Evolutionary conservation across 2,797 vertebrate genomes (phyloP).

Genomic region (Orestias chungarensis): DNA sequence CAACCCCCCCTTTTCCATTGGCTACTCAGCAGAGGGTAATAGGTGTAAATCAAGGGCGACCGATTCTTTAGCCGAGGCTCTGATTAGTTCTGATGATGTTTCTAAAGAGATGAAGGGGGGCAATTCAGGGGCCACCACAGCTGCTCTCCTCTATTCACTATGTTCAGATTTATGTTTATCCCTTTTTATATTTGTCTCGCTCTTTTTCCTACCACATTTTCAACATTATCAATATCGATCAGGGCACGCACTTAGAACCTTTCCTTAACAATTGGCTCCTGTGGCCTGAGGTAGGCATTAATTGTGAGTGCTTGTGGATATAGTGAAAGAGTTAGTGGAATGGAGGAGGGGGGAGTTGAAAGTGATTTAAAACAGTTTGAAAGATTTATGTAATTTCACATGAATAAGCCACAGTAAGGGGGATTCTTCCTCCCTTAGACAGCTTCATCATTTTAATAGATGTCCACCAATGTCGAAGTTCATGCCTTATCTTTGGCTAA

Average conservation of each 20-base stretch:
- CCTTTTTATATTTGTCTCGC: conserved; percentile 53
- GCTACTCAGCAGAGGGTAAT: conserved; percentile 77
- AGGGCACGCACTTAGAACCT: conserved; percentile 86
- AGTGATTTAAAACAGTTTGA: conserved; percentile 92
- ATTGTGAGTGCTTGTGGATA: conserved; percentile 75
- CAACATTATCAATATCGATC: conserved; percentile 94
- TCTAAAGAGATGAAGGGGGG: conserved; percentile 77
- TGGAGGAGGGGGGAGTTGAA: conserved; percentile 52
- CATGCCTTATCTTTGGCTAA: conserved; percentile 67
- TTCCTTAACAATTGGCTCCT: conserved; percentile 91
- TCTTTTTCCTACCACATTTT: conserved; percentile 86
- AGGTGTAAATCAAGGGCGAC: conserved; percentile 83
- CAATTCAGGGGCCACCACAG: conserved; percentile 83
- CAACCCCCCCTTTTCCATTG: conserved; percentile 19
- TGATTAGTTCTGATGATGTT: conserved; percentile 91
- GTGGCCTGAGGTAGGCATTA: conserved; percentile 88
- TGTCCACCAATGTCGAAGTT: conserved; percentile 42
- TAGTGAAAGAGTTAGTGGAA: conserved; percentile 50
- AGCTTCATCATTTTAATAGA: conserved; percentile 55
- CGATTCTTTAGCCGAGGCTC: conserved; percentile 81
- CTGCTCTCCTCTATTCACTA: conserved; percentile 83
- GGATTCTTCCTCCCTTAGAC: conserved; percentile 58
- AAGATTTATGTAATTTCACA: conserved; percentile 95
- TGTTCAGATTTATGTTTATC: conserved; percentile 87
- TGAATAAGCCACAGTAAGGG: conserved; percentile 89